A percentile compares a stretch with the other conserved stretches of the same genome.
Conservation (phyloP, 2,888 invertebrate species). For the Ctena decussata region DNA sequence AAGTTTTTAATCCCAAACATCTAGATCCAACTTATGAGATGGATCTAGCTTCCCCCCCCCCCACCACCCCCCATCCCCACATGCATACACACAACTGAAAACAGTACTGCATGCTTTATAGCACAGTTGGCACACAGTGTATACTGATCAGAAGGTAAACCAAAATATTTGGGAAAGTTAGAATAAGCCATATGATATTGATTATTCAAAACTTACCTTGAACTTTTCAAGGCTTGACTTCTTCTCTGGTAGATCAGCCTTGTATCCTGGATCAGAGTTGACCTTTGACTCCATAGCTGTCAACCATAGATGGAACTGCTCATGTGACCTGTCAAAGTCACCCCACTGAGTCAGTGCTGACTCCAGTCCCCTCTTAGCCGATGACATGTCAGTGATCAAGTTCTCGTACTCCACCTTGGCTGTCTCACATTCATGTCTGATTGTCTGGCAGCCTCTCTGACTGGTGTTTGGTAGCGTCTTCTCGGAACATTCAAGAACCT, state of each 20-base stretch:
- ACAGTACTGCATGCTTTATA: too few species aligned
- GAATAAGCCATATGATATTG: too few species aligned
- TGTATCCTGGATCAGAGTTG: conserved; percentile 94
- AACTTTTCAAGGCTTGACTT: conserved; percentile 95
- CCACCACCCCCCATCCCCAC: too few species aligned
- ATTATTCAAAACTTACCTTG: conserved; percentile 88
- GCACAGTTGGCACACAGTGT: too few species aligned
- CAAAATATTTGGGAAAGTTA: too few species aligned
- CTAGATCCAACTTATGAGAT: too few species aligned
- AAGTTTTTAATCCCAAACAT: too few species aligned
- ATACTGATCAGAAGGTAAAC: too few species aligned
- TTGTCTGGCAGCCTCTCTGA: conserved; percentile 94
- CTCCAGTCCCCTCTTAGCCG: conserved; percentile 91
- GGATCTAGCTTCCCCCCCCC: too few species aligned
- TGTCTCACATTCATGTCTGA: conserved; percentile 96
- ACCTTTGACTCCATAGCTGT: conserved; percentile 95
- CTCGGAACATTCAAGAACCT: conserved; percentile 95
- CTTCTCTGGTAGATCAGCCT: conserved; percentile 96
- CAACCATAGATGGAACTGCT: conserved; percentile 94
- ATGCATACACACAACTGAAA: too few species aligned
- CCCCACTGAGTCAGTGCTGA: conserved; percentile 93
- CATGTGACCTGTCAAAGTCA: conserved; percentile 93
- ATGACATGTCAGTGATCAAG: conserved; percentile 89
- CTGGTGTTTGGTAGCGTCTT: conserved; percentile 97
- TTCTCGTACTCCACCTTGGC: conserved; percentile 96